Conservation (phyloP, 2,888 invertebrate genomes). For the Sarcophaga rosellei region DNA sequence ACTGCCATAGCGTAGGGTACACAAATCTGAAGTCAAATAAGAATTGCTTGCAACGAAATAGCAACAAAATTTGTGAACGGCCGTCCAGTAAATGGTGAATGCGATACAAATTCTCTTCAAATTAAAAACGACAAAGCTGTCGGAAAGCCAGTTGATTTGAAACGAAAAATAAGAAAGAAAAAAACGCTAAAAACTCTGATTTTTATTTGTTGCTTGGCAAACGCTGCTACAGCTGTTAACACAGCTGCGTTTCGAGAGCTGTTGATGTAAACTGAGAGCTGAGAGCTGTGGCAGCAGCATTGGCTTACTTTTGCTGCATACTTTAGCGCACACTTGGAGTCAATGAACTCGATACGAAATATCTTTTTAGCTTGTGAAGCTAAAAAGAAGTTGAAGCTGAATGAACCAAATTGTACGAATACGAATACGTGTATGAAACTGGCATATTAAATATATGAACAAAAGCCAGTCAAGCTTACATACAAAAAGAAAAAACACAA, state of each 20-base stretch:
- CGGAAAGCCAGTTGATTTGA: slow-evolving; percentile 49
- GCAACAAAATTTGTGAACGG: not conserved
- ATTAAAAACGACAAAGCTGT: slow-evolving; percentile 54
- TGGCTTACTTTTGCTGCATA: slow-evolving; percentile 12
- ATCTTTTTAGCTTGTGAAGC: slow-evolving; percentile 33
- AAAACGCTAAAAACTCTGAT: too few relatives aligned
- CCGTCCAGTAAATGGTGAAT: not conserved
- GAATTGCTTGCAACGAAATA: slow-evolving; percentile 46
- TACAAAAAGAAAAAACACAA: not conserved
- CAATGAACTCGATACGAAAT: slow-evolving; percentile 63
- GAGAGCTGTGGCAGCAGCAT: not conserved
- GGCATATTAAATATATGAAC: not conserved
- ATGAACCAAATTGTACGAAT: slow-evolving; percentile 42
- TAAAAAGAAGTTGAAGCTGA: slow-evolving; percentile 51
- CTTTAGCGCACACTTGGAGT: slow-evolving; percentile 20
- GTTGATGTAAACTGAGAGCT: not conserved
- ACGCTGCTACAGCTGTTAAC: slow-evolving; percentile 13
- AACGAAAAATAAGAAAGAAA: not conserved
- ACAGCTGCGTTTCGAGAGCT: slow-evolving; percentile 7
- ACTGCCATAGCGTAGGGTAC: too few relatives aligned
- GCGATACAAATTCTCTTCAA: slow-evolving; percentile 35
- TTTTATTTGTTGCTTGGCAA: slow-evolving; percentile 10
- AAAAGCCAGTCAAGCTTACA: not conserved
- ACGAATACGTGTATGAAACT: not conserved
- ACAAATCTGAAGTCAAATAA: not conserved